phyloP scores from a whole-genome alignment of 2,888 invertebrate species.

The Biston stratarius region DNA sequence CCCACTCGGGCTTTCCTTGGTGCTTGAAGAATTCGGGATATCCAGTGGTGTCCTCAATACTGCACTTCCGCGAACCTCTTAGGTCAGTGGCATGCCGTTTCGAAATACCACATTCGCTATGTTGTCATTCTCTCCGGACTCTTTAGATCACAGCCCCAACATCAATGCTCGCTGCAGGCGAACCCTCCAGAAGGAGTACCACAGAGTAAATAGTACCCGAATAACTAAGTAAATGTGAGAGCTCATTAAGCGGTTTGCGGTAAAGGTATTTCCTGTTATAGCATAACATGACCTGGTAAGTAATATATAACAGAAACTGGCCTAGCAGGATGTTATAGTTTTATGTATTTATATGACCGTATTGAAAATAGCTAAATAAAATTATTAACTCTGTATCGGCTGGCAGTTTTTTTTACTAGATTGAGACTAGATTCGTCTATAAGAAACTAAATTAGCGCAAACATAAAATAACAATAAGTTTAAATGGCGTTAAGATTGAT shows the following conservation, averaged over 20 bases:
- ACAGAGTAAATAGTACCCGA: background rate
- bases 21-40: no score
- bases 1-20: no score
- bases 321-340: constrained; percentile 21
- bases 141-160: no score
- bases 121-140: no score
- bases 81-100: no score
- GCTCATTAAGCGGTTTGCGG: constrained; percentile 32
- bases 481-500: background rate
- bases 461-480: background rate
- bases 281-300: constrained; percentile 36
- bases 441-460: background rate
- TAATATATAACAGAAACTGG: constrained; percentile 16
- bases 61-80: no score
- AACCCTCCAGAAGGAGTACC: no score
- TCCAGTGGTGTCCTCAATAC: no score
- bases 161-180: no score
- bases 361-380: background rate
- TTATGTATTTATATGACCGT: background rate
- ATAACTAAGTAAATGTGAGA: constrained; percentile 1
- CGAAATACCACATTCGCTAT: no score
- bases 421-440: background rate
- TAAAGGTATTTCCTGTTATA: constrained; percentile 42
- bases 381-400: no score
- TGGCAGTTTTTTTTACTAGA: no score